phyloP scores from a whole-genome alignment of 2,113 vertebrate species.

The Malurus cyaneus region DNA sequence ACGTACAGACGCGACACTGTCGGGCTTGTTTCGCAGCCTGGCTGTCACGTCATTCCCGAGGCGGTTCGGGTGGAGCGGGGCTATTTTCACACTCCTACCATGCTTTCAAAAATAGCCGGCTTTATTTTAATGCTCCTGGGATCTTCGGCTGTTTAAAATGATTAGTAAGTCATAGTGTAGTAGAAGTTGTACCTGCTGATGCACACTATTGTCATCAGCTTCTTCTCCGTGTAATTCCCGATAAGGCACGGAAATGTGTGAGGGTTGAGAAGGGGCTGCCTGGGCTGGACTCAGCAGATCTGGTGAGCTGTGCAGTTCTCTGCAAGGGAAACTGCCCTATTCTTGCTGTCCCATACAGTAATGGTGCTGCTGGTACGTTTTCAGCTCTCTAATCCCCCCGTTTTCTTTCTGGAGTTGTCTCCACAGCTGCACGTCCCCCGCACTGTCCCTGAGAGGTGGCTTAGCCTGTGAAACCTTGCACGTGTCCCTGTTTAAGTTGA shows the following conservation, averaged over 20 bases:
- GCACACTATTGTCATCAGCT: not conserved
- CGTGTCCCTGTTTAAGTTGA: not conserved
- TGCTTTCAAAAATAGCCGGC: not conserved
- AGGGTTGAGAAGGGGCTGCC: not conserved
- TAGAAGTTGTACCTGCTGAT: not conserved
- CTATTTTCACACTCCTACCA: slow-evolving; percentile 14
- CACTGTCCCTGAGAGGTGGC: not conserved
- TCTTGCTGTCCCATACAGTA: not conserved
- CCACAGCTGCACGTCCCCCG: fast-evolving
- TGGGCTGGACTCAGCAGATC: fast-evolving
- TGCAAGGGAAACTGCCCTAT: not conserved
- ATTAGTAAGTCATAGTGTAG: not conserved
- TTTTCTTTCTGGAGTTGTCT: not conserved
- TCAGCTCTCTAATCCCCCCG: fast-evolving
- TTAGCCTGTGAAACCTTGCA: not conserved
- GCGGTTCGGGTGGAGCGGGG: not conserved
- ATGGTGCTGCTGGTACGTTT: not conserved
- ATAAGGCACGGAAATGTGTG: fast-evolving
- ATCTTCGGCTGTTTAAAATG: not conserved
- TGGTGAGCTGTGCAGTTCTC: not conserved
- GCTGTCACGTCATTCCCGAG: not conserved
- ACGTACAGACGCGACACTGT: fast-evolving
- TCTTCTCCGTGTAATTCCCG: not conserved
- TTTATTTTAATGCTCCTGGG: not conserved
- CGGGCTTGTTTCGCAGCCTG: not conserved